Base-by-base conservation (phyloP, 53 echinoderm and acorn worm species). In the Apostichopus leukothele region DNA sequence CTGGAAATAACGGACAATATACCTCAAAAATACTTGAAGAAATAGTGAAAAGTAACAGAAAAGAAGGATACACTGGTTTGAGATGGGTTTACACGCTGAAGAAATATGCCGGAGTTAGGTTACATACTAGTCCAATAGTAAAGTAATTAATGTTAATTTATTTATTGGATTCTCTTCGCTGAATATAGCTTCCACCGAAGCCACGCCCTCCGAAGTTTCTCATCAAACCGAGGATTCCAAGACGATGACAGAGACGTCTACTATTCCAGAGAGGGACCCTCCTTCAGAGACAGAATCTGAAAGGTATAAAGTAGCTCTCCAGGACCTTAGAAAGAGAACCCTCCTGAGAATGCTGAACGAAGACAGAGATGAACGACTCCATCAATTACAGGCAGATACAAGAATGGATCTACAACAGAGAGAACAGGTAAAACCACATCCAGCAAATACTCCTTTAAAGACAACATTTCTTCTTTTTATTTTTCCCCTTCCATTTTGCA, bases 151-250 rank as follows among this genome's bases (percentile, higher is more conserved):
- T 39, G 39, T 39, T 39, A 39, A 39, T 39, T 27, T 27, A 27
- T 27, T 39, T 39, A 3, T 39, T 39, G 39, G 39, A 39, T 39
- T 39, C 39, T 39, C 39, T 75, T 75, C 9, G 1, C 18, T 1
- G 4, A 16, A 18, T 5, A 7, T 18, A 81, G 83, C 83, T 4
- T 53, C 53, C 83, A 81, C 83, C 5, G 83, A 81, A 53, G 83
- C 83, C 55, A 81, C 83, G 3, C 83, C 83, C 12, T 81, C 83
- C 52, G 83, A 81, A 57, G 83, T 81, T 53, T 81, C 83, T n/a
- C 83, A 81, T 52, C 14, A 54, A 20, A 81, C 83, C 53, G 86
- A 68, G 67, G 71, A n/a, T 13, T 86, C 86, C 7, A 68, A 61
- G 14, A 86, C 71, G 26, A 67, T 68, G 39, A 86, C 86, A 6